A percentile compares a stretch with the other conserved stretches of the same genome.
Evolutionary conservation across 2,113 vertebrate genomes (phyloP).

Genomic region (Oreochromis tanganicae): DNA sequence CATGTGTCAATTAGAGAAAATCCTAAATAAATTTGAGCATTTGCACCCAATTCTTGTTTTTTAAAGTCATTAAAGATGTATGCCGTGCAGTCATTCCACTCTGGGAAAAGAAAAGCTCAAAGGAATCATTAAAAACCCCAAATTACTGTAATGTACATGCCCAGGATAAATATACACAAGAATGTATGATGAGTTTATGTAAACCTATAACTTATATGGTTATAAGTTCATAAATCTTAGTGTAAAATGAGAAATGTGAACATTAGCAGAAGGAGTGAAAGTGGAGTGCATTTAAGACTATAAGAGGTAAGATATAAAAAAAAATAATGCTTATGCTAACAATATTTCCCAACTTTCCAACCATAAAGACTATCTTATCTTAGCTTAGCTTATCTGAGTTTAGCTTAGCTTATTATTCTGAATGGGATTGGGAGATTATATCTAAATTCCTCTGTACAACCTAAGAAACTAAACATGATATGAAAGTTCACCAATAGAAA

Average conservation of each 20-base stretch:
- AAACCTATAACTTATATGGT: background rate
- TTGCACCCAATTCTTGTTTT: background rate
- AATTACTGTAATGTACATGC: background rate
- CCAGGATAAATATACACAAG: background rate
- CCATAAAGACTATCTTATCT: background rate
- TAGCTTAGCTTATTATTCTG: accelerated
- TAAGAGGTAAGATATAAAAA: background rate
- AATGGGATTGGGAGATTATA: background rate
- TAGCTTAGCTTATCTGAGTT: accelerated
- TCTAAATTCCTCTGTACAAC: background rate
- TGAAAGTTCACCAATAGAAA: background rate
- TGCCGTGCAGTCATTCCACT: background rate
- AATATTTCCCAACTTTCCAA: background rate
- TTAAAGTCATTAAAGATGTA: too few relatives aligned
- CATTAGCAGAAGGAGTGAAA: background rate
- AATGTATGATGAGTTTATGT: background rate
- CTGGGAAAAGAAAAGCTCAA: background rate
- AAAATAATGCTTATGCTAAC: background rate
- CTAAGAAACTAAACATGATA: background rate
- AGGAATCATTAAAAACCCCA: background rate
- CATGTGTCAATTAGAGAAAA: background rate
- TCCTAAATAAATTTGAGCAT: background rate
- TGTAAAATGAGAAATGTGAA: background rate
- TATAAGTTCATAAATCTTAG: background rate
- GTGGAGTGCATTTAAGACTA: background rate